Evolutionary conservation across 2,113 vertebrate genomes (phyloP).

Genomic region (Turdus rufiventris): DNA sequence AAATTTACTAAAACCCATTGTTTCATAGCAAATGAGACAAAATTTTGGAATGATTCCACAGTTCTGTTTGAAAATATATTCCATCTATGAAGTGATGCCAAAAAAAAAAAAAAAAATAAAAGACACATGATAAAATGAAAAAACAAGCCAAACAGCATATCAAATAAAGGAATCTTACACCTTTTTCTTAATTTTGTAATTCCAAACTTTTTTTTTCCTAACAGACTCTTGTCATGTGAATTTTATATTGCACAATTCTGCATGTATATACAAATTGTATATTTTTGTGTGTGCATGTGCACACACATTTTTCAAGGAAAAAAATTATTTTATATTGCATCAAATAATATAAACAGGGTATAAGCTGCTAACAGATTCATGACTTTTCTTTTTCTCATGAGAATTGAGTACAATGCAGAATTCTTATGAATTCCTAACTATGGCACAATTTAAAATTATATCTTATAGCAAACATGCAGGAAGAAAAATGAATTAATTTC

Average conservation of each 20-base stretch:
- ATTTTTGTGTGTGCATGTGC: fast-evolving
- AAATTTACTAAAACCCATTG: neutral
- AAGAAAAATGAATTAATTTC: neutral
- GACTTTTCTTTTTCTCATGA: neutral
- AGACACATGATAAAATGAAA: neutral
- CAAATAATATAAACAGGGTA: neutral
- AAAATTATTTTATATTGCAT: neutral
- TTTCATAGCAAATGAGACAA: neutral
- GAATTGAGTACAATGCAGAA: neutral
- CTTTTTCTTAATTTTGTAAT: neutral
- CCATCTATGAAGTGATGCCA: neutral
- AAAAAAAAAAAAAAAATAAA: neutral
- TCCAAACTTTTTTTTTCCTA: neutral
- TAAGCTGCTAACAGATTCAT: neutral
- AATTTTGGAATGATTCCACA: neutral
- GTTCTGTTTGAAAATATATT: neutral
- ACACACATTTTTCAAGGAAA: neutral
- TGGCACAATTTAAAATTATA: neutral
- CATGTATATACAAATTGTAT: fast-evolving
- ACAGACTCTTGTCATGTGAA: neutral
- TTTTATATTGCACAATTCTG: neutral
- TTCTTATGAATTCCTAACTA: neutral
- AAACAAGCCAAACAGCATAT: neutral
- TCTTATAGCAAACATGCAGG: neutral
- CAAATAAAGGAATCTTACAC: neutral